These are phyloP conservation scores for silkworm (Bombyx mori) DNA, from an alignment of 1,140 invertebrate species.

Conservation along the genomic window DNA sequence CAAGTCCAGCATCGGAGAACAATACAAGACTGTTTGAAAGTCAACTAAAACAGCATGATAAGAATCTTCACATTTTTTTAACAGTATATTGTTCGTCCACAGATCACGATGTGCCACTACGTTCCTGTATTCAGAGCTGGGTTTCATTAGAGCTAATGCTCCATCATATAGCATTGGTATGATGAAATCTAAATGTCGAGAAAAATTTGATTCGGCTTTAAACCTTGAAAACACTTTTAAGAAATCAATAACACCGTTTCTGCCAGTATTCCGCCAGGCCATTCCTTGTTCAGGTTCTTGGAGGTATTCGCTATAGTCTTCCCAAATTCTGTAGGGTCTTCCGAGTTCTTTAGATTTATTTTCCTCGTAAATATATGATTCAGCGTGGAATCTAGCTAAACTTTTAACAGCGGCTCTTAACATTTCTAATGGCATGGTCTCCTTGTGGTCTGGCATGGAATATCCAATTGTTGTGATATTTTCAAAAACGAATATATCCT, in stretches of 20 bases:
- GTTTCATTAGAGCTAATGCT: slow-evolving; percentile 59
- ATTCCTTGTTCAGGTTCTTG: slow-evolving; percentile 37
- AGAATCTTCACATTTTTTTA: slow-evolving; percentile 65
- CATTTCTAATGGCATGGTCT: slow-evolving; percentile 60
- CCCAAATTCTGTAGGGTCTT: slow-evolving; percentile 56
- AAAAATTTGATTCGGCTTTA: slow-evolving; percentile 28
- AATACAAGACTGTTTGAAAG: slow-evolving; percentile 74
- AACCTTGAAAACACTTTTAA: slow-evolving; percentile 56
- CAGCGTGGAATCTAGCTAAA: slow-evolving; percentile 72
- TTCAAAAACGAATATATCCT: slow-evolving; percentile 52
- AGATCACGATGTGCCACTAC: slow-evolving; percentile 74
- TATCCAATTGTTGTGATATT: slow-evolving; percentile 42
- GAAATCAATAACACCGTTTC: slow-evolving; percentile 56
- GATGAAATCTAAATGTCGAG: slow-evolving; percentile 19
- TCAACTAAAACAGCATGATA: slow-evolving; percentile 72
- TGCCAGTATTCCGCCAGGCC: slow-evolving; percentile 59
- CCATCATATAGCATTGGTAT: slow-evolving; percentile 47
- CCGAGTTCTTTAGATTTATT: slow-evolving; percentile 45
- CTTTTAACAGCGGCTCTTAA: slow-evolving; percentile 64
- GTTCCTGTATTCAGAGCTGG: slow-evolving; percentile 69
- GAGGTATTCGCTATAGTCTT: slow-evolving; percentile 70
- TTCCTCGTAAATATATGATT: slow-evolving; percentile 70
- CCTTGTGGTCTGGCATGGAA: slow-evolving; percentile 30
- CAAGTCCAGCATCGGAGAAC: slow-evolving; percentile 67
- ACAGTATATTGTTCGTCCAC: slow-evolving; percentile 76